Percentiles rank a stretch among this genome's conserved stretches.
phyloP scores from a whole-genome alignment of 2,113 vertebrate species.

The Chascanopsetta lugubris region DNA sequence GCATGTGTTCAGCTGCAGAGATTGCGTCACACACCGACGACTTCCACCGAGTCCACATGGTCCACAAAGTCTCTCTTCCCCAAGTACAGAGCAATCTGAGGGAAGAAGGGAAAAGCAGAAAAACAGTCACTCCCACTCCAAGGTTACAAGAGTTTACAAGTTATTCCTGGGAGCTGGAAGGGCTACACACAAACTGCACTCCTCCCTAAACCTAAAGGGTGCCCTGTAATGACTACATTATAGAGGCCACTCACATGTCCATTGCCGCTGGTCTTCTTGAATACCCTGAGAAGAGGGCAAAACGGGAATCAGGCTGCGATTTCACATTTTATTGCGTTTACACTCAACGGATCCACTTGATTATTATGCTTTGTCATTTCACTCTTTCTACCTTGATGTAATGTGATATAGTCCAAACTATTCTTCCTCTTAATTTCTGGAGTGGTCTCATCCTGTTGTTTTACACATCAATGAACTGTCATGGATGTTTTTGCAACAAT shows the following conservation, averaged over 20 bases:
- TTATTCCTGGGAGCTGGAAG: conserved; percentile 61
- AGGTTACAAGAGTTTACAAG: conserved; percentile 32
- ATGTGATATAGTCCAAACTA: not conserved
- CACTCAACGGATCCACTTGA: not conserved
- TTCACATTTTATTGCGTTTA: not conserved
- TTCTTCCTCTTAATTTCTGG: not conserved
- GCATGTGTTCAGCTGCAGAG: conserved; percentile 6
- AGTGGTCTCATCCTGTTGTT: not conserved
- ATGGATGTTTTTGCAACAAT: not conserved
- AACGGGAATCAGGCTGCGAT: conserved; percentile 1
- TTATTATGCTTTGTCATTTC: too few relatives aligned
- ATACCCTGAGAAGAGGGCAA: conserved; percentile 78
- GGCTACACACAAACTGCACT: conserved; percentile 47
- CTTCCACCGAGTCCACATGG: conserved; percentile 80
- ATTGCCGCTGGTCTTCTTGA: conserved; percentile 89
- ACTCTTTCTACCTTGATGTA: not conserved
- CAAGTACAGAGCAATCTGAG: conserved; percentile 88
- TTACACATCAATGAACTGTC: not conserved
- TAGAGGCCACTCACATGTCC: conserved; percentile 80
- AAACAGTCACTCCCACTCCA: conserved; percentile 32
- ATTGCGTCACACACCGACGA: conserved; percentile 82
- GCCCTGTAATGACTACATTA: conserved; percentile 52
- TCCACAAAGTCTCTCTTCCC: conserved; percentile 91
- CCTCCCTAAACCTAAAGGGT: conserved; percentile 36
- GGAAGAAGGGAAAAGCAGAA: conserved; percentile 33